These are phyloP conservation scores for Nemotelus pantherinus DNA, from an alignment of 2,888 invertebrate species.

Conservation along the genomic window DNA sequence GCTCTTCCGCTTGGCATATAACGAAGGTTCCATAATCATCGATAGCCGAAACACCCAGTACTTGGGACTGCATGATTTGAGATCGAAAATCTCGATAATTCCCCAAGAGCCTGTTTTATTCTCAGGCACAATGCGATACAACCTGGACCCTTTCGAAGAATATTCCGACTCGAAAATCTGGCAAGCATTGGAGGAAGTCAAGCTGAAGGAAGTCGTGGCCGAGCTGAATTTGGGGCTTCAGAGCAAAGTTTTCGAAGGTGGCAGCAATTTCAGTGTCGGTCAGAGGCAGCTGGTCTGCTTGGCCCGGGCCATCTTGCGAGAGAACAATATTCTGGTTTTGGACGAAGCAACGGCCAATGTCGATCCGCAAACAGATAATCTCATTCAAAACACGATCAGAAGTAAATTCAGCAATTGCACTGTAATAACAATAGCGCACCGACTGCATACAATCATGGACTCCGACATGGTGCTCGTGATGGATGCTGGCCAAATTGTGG, in stretches of 20 bases:
- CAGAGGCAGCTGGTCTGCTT: slow-evolving; percentile 90
- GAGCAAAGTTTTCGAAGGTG: slow-evolving; percentile 79
- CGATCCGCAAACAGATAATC: slow-evolving; percentile 85
- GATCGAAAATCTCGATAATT: slow-evolving; percentile 83
- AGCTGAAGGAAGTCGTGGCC: slow-evolving; percentile 76
- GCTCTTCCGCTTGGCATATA: slow-evolving; percentile 80
- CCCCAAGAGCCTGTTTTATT: slow-evolving; percentile 88
- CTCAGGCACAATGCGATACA: slow-evolving; percentile 86
- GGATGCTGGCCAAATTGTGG: slow-evolving; percentile 74
- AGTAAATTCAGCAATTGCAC: slow-evolving; percentile 81
- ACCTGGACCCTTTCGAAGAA: slow-evolving; percentile 88
- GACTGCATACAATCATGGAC: slow-evolving; percentile 83
- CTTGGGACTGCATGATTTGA: slow-evolving; percentile 79
- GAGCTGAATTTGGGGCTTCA: slow-evolving; percentile 75
- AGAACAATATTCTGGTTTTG: slow-evolving; percentile 84
- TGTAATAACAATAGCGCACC: slow-evolving; percentile 89
- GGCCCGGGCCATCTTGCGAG: slow-evolving; percentile 85
- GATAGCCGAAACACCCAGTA: slow-evolving; percentile 78
- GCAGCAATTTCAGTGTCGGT: slow-evolving; percentile 88
- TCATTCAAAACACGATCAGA: slow-evolving; percentile 84
- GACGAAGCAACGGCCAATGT: slow-evolving; percentile 96
- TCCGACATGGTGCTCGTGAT: slow-evolving; percentile 72
- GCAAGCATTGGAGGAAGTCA: slow-evolving; percentile 70
- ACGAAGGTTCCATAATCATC: slow-evolving; percentile 81
- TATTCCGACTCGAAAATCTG: slow-evolving; percentile 82